phyloP scores from a whole-genome alignment of 2,888 invertebrate genomes.

The Arenicola marina region DNA sequence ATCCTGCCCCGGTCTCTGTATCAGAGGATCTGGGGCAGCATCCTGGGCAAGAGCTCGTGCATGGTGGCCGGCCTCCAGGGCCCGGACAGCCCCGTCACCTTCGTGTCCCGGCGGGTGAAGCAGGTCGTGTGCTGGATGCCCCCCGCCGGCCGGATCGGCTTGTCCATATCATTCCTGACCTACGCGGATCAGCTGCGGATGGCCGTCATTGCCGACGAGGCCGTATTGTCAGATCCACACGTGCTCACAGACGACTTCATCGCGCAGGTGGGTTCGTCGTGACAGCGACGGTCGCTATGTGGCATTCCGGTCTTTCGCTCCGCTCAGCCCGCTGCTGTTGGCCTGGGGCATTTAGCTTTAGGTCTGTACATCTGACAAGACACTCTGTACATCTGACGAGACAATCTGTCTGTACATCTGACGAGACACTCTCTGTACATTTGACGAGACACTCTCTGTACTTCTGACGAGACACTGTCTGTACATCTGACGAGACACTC shows the following conservation, averaged over 20 bases:
- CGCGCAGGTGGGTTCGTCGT: conserved; percentile 53
- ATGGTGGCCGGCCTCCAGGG: conserved; percentile 64
- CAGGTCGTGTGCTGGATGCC: conserved; percentile 63
- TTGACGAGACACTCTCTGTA: no score
- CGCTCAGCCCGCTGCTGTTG: no score
- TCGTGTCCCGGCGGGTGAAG: conserved; percentile 59
- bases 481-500: no score
- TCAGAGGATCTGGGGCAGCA: conserved; percentile 47
- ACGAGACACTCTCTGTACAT: no score
- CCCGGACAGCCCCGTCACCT: conserved; percentile 61
- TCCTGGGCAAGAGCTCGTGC: conserved; percentile 47
- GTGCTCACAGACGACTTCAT: conserved; percentile 57
- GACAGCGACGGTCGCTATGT: not conserved
- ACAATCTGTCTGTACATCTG: no score
- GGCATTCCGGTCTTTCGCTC: no score
- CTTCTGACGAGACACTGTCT: no score
- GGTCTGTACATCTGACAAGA: no score
- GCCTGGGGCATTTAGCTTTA: no score
- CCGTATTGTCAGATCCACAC: conserved; percentile 58
- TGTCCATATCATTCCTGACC: conserved; percentile 65
- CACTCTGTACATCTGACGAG: no score
- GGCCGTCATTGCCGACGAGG: conserved; percentile 63
- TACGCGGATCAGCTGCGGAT: conserved; percentile 65
- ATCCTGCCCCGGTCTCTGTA: conserved; percentile 55
- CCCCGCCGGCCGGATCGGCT: conserved; percentile 62